Evolutionary conservation across 2,113 vertebrate species (phyloP).

Genomic region (Laterallus jamaicensis): DNA sequence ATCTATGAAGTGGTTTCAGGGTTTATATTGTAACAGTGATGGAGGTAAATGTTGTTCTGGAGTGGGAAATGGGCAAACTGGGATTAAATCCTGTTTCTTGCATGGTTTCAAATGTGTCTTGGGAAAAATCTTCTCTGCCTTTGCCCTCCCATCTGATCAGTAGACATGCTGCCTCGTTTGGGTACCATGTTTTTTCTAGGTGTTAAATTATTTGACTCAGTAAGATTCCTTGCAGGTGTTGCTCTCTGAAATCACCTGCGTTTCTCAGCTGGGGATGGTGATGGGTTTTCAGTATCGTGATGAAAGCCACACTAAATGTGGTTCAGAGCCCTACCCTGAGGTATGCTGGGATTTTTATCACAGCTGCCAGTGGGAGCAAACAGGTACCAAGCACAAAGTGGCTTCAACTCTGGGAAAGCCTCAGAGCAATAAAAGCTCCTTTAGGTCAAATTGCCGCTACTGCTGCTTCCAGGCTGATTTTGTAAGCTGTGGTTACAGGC

Average conservation of each 20-base stretch:
- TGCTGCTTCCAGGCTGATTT: neutral
- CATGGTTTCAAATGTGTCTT: neutral
- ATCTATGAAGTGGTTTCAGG: neutral
- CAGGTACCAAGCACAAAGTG: neutral
- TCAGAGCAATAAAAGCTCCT: neutral
- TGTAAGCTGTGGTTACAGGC: neutral
- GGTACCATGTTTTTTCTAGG: neutral
- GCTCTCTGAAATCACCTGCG: neutral
- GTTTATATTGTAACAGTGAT: neutral
- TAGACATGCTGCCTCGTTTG: neutral
- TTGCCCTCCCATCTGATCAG: neutral
- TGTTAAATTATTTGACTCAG: neutral
- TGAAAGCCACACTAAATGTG: neutral
- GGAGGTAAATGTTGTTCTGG: neutral
- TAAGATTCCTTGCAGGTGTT: neutral
- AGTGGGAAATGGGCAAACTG: neutral
- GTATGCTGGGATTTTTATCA: neutral
- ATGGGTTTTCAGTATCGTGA: neutral
- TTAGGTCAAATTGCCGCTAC: neutral
- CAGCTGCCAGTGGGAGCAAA: neutral
- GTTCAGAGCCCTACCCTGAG: neutral
- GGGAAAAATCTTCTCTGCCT: conserved; percentile 1
- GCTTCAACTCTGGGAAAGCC: neutral
- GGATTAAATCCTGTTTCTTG: neutral
- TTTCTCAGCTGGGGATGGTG: neutral